Base-by-base conservation (phyloP, 1,140 invertebrate genomes). In the Anastatus disparis region DNA sequence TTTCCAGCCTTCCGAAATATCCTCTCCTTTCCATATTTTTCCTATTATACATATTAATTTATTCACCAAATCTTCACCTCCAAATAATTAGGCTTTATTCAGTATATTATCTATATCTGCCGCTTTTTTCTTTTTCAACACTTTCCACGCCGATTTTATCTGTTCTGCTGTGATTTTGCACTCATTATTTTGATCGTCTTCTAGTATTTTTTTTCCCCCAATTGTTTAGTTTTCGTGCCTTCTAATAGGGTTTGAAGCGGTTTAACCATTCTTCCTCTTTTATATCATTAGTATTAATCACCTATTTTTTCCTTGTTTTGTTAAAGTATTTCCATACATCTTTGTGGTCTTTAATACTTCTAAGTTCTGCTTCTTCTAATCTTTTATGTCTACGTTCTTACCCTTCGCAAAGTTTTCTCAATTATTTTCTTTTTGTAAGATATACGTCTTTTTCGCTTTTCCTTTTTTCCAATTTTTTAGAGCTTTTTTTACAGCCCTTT, bases 81-180 rank as follows among this genome's bases (percentile, higher is more conserved):
- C 66, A 13, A 35, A 65, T 17, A 20, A 69, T 66, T 61, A 73
- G 0, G 61, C 61, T 24, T 73, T 61, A 3, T 59, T 61, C 3
- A 52, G 61, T 0, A 73, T 67, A 1, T 20, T 42, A 42, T 74
- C 68, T 6, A 29, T 20, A 4, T 58, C 72, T 2, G 26, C 50
- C 3, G 64, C 63, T n/a, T 74, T 71, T 26, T 53, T 53, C 29
- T 50, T 67, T 20, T 66, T 68, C 17, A 64, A 4, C 10, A 13
- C 29, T 15, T 46, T 1, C 66, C 6, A 9, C 10, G 26, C 46
- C 13, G 6, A 40, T 40, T 50, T 74, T 50, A 10, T 50, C 22
- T 0, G 10, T 15, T 13, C 44, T 31, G 17, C 61, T 12, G 6
- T 15, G 15, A 0, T 62, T 31, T 22, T 8, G n/a, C n/a, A n/a